These are phyloP conservation scores for Sphyrna mokarran DNA, from an alignment of 2,113 vertebrate species.

Conservation along the genomic window DNA sequence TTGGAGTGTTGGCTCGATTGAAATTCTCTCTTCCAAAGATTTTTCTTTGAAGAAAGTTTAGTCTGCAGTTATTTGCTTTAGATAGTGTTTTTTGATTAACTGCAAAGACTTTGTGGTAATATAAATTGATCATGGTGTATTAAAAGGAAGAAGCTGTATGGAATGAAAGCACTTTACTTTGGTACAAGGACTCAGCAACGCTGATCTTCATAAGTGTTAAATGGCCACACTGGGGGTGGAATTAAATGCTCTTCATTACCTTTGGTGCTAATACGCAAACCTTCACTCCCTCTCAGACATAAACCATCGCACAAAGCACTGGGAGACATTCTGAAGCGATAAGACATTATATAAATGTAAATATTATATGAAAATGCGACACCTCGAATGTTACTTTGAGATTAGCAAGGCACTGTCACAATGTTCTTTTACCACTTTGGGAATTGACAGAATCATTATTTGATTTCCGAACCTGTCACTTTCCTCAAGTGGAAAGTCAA, in stretches of 20 bases:
- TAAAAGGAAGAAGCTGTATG: not conserved
- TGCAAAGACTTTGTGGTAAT: not conserved
- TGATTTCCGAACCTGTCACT: not conserved
- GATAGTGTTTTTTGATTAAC: not conserved
- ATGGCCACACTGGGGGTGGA: not conserved
- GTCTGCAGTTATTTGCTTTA: not conserved
- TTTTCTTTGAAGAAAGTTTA: not conserved
- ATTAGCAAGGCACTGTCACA: not conserved
- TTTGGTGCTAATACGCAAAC: not conserved
- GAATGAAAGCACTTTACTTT: not conserved
- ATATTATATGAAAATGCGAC: not conserved
- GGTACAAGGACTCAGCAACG: not conserved
- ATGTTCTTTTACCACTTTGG: not conserved
- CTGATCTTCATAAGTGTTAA: not conserved
- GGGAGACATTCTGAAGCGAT: not conserved
- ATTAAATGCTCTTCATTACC: not conserved
- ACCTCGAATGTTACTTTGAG: not conserved
- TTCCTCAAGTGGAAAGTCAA: not conserved
- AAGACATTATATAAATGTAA: not conserved
- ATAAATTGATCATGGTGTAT: not conserved
- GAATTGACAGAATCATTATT: slow-evolving; percentile 12
- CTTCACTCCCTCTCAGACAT: not conserved
- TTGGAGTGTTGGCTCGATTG: not conserved
- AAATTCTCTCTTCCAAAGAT: not conserved
- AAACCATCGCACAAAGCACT: not conserved